These are phyloP conservation scores for Hesperophylax magnus DNA, from an alignment of 1,140 invertebrate species.

Conservation along the genomic window DNA sequence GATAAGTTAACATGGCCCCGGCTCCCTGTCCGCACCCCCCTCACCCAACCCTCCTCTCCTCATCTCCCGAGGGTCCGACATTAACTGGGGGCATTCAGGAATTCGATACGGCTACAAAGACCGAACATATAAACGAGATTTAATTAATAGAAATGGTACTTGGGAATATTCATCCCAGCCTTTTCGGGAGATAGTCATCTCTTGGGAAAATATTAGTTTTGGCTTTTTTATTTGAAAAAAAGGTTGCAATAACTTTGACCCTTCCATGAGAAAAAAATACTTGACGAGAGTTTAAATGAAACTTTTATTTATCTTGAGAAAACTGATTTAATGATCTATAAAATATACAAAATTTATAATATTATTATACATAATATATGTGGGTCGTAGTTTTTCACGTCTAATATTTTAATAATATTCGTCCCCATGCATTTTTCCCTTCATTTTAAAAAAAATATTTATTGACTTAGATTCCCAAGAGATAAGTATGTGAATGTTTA, in stretches of 20 bases:
- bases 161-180: background rate
- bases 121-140: conserved; percentile 16
- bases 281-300: no score
- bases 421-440: no score
- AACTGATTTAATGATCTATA: no score
- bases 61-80: no score
- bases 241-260: conserved; percentile 8
- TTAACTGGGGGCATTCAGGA: conserved; percentile 14
- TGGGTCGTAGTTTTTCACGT: no score
- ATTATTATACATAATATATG: no score
- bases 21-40: background rate
- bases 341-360: no score
- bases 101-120: conserved; percentile 34
- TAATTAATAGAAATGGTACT: conserved; percentile 23
- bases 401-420: no score
- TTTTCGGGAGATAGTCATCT: background rate
- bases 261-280: background rate
- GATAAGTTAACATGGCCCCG: conserved; percentile 19
- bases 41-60: background rate
- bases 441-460: no score
- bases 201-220: conserved; percentile 26
- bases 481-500: background rate
- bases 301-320: no score
- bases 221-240: conserved; percentile 19
- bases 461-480: no score